Percentiles rank a stretch among this genome's conserved stretches.
phyloP scores from a whole-genome alignment of 2,797 vertebrate species.

The Bovichtus diacanthus region DNA sequence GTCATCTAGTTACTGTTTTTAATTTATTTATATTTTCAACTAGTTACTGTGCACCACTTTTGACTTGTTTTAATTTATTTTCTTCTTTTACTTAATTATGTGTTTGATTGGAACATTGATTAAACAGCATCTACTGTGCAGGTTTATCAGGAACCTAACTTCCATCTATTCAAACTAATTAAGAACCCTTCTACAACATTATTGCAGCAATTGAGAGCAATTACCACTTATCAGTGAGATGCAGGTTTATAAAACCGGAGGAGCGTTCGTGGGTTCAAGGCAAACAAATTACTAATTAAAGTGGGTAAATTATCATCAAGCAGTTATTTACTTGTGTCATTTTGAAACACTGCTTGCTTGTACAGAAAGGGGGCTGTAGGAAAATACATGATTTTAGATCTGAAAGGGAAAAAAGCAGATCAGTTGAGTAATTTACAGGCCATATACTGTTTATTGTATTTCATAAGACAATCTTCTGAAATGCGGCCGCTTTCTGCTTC shows the following conservation, averaged over 20 bases:
- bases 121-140: background rate
- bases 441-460: background rate
- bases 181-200: background rate
- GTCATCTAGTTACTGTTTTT: too few species aligned
- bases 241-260: background rate
- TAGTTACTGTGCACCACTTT: background rate
- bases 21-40: too few species aligned
- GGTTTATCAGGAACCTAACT: background rate
- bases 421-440: background rate
- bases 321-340: background rate
- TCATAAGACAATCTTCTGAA: background rate
- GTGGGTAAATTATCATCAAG: background rate
- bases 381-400: background rate
- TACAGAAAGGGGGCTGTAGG: background rate
- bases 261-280: background rate
- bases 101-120: background rate
- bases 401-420: background rate
- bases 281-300: conserved; percentile 24
- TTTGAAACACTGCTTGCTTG: background rate
- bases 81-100: background rate
- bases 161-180: background rate
- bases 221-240: background rate
- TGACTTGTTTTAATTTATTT: background rate
- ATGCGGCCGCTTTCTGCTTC: background rate
- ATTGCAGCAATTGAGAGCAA: conserved; percentile 1